phyloP scores from a whole-genome alignment of 2,888 invertebrate species.

The Aleiodes alternator region DNA sequence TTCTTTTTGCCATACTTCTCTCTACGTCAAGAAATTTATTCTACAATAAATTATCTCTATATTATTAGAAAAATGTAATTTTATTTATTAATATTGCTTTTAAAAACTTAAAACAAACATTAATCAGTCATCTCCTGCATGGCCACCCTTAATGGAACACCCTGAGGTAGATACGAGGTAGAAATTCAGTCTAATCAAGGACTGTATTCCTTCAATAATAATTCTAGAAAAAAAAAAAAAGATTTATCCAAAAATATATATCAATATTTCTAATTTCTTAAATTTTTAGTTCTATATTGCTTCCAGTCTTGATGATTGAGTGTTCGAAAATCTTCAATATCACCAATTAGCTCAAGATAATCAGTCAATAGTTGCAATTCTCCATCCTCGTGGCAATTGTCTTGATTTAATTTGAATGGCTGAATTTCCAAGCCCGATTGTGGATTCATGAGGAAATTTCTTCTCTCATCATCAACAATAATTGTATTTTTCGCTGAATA shows the following conservation, averaged over 20 bases:
- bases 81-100: neutral
- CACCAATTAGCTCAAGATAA: conserved; percentile 89
- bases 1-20: neutral
- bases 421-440: conserved; percentile 93
- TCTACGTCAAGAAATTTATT: neutral
- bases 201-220: conserved; percentile 12
- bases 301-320: conserved; percentile 97
- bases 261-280: conserved; percentile 61
- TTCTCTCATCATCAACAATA: conserved; percentile 97
- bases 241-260: conserved; percentile 3
- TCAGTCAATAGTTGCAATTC: conserved; percentile 88
- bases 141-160: conserved; percentile 10
- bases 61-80: neutral
- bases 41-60: neutral
- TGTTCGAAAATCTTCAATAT: conserved; percentile 86
- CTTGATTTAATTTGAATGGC: conserved; percentile 96
- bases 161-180: conserved; percentile 26
- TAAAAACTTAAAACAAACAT: neutral
- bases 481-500: conserved; percentile 95
- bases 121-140: neutral
- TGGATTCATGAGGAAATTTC: conserved; percentile 98
- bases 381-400: conserved; percentile 88
- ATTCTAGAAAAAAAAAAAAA: conserved; percentile 6
- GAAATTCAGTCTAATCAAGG: conserved; percentile 7
- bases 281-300: conserved; percentile 80